These are phyloP conservation scores for Lepeophtheirus salmonis DNA, from an alignment of 1,140 invertebrate species.

Conservation along the genomic window DNA sequence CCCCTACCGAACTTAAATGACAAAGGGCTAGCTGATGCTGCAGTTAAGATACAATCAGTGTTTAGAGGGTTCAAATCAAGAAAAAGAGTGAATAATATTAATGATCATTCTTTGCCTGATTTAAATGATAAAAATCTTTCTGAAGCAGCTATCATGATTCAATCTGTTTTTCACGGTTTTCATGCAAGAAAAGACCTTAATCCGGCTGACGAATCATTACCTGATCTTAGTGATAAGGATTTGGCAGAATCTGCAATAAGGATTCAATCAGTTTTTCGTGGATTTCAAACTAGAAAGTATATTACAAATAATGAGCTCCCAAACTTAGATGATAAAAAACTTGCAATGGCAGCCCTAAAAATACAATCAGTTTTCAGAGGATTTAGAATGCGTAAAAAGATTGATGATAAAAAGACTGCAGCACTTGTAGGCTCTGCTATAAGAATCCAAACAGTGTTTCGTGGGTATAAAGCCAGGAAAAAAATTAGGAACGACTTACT, in stretches of 20 bases:
- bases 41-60: slow-evolving; percentile 11
- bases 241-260: slow-evolving; percentile 38
- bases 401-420: background rate
- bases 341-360: slow-evolving; percentile 21
- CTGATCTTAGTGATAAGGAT: background rate
- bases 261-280: slow-evolving; percentile 56
- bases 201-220: background rate
- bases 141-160: background rate
- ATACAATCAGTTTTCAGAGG: slow-evolving; percentile 37
- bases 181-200: background rate
- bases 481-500: background rate
- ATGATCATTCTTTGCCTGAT: slow-evolving; percentile 3
- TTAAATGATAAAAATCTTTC: background rate
- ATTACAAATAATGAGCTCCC: slow-evolving; percentile 1
- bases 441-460: slow-evolving; percentile 12
- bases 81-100: background rate
- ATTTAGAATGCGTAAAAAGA: slow-evolving; percentile 4
- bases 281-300: slow-evolving; percentile 27
- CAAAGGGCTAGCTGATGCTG: background rate
- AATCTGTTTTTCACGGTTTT: background rate
- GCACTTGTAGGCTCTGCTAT: background rate
- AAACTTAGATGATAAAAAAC: slow-evolving; percentile 4
- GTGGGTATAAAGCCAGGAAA: slow-evolving; percentile 1
- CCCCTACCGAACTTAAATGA: slow-evolving; percentile 6
- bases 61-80: slow-evolving; percentile 15